Base-by-base conservation (phyloP, 2,113 vertebrate species). In the Scomber scombrus region DNA sequence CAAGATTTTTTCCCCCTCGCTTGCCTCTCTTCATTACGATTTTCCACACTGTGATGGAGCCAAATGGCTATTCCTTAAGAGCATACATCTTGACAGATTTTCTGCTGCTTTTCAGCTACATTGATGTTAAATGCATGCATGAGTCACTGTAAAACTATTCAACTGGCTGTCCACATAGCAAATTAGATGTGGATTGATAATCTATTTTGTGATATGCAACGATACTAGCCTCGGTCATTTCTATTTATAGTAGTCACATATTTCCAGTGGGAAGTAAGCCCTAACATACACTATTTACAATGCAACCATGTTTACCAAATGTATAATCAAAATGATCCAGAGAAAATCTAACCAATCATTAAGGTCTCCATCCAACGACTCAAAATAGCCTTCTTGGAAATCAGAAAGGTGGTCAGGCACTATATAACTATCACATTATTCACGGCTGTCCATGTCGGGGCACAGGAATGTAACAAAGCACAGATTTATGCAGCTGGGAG, bases 41-140 rank as follows among this genome's bases (percentile, higher is more conserved):
- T 91, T 88, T 90, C 75, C 80, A 85, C 88, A 85, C 88, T 75
- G 68, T 84, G 91, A 89, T 92, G 90, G 88, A 92, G 85, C 85
- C 75, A 93, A 92, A 94, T 81, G 79, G 85, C 90, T 46, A 46
- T 70, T 88, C 65, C 71, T 67, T 57, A 66, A 60, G 67, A 71
- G 84, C 71, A 74, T 63, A 80, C 75, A 90, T 82, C 78, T 16
- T 49, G 67, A 82, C 79, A 72, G 67, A 87, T 90, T 87, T 84
- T 86, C 67, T 14, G 23, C 82, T 72, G 52, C 64, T 70, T 85
- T 26, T 75, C 70, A 58, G 81, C 66, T 54, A 60, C 74, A 60
- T 2, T 71, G 71, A 84, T 65, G 73, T 58, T 78, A 65, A 85
- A 90, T 19, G 63, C 75, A 78, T 16, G 78, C 65, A 73, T 29